phyloP scores from a whole-genome alignment of 2,113 vertebrate genomes.

The Eurystomus gularis region DNA sequence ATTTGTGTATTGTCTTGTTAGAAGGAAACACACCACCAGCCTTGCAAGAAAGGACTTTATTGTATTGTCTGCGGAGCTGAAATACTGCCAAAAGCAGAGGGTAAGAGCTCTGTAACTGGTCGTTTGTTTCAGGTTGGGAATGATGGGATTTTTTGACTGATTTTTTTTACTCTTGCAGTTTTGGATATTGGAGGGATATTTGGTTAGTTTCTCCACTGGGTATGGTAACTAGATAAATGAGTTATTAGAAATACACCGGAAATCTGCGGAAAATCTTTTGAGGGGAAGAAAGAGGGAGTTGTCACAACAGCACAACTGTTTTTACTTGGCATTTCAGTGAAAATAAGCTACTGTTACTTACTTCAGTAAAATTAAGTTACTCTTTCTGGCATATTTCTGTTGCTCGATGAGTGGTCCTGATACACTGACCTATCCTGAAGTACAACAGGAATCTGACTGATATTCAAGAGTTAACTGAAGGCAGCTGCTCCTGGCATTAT shows the following conservation, averaged over 20 bases:
- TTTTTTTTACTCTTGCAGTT: not conserved
- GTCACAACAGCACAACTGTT: not conserved
- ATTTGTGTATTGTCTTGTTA: conserved; percentile 13
- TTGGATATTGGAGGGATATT: not conserved
- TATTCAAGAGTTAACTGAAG: not conserved
- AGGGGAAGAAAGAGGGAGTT: not conserved
- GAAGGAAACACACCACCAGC: conserved; percentile 17
- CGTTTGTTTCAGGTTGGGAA: not conserved
- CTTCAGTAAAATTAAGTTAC: not conserved
- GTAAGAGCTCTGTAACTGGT: conserved; percentile 29
- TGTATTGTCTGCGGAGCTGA: conserved; percentile 68
- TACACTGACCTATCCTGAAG: not conserved
- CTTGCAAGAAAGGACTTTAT: conserved; percentile 64
- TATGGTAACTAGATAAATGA: not conserved
- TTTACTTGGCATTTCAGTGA: not conserved
- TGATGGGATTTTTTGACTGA: not conserved
- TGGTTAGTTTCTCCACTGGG: not conserved
- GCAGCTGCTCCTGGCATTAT: not conserved
- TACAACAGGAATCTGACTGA: not conserved
- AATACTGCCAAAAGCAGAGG: conserved; percentile 61
- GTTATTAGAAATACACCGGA: not conserved
- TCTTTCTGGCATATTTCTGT: not conserved
- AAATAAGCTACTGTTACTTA: not conserved
- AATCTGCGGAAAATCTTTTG: not conserved
- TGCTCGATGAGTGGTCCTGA: not conserved